Evolutionary conservation across 2,888 invertebrate genomes (phyloP).

Genomic region (Ennomos fuscantarius): DNA sequence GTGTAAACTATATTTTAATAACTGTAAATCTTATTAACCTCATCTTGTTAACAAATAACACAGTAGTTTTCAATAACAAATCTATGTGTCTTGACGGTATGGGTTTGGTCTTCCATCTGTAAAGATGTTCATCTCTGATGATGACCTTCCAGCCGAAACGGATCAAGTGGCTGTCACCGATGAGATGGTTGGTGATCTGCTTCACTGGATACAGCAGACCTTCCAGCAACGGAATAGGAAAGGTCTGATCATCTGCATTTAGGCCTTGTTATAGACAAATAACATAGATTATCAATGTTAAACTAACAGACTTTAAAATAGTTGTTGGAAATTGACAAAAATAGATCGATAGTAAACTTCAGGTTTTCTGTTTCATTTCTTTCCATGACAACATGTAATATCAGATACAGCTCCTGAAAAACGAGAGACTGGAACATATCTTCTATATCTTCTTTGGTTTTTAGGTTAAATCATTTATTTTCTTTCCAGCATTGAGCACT

Average conservation of each 20-base stretch:
- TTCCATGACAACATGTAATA: not conserved
- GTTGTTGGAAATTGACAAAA: too few species aligned
- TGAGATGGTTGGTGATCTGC: slow-evolving; percentile 90
- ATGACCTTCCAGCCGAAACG: slow-evolving; percentile 74
- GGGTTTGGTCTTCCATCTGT: slow-evolving; percentile 46
- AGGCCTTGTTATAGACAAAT: slow-evolving; percentile 18
- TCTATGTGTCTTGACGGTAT: slow-evolving; percentile 33
- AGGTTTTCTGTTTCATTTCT: too few species aligned
- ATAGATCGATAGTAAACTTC: too few species aligned
- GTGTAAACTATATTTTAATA: not conserved
- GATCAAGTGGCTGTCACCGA: slow-evolving; percentile 86
- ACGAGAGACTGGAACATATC: slow-evolving; percentile 3
- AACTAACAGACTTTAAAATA: too few species aligned
- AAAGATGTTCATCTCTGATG: slow-evolving; percentile 54
- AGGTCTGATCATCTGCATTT: slow-evolving; percentile 64
- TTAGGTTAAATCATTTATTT: slow-evolving; percentile 13
- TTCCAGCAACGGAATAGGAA: slow-evolving; percentile 86
- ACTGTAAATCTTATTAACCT: not conserved
- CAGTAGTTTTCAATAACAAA: slow-evolving; percentile 10
- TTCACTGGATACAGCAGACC: slow-evolving; percentile 90
- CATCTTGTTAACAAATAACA: slow-evolving; percentile 3
- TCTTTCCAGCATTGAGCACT: slow-evolving; percentile 35
- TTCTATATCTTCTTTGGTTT: not conserved
- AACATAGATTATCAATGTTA: too few species aligned
- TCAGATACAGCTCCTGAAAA: slow-evolving; percentile 2